Evolutionary conservation across 1,140 invertebrate species (phyloP).

Genomic region (Acromyrmex echinatior): DNA sequence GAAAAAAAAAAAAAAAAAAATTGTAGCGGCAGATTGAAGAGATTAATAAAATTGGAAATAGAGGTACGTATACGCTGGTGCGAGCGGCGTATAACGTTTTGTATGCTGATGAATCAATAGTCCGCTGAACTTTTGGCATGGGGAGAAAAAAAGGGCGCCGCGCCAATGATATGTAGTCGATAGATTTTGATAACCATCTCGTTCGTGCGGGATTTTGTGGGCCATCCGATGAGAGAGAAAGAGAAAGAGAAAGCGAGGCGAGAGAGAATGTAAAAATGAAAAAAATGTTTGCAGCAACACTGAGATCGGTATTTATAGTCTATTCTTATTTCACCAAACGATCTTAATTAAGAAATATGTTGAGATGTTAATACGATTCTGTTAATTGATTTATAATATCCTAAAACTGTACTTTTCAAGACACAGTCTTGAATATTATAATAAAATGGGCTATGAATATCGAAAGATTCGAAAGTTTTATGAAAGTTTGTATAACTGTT

Average conservation of each 20-base stretch:
- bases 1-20: slow-evolving; percentile 7
- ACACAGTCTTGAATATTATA: too few species aligned
- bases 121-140: slow-evolving; percentile 35
- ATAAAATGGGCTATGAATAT: too few species aligned
- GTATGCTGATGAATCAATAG: slow-evolving; percentile 56
- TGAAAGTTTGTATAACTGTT: too few species aligned
- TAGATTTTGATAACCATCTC: slow-evolving; percentile 60
- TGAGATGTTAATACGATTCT: too few species aligned
- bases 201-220: slow-evolving; percentile 10
- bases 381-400: too few species aligned
- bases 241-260: neutral
- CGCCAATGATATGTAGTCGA: slow-evolving; percentile 54
- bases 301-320: neutral
- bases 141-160: slow-evolving; percentile 28
- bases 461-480: too few species aligned
- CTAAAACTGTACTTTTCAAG: too few species aligned
- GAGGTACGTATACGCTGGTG: neutral
- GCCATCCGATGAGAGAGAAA: neutral
- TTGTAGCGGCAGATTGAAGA: slow-evolving; percentile 20
- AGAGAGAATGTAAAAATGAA: neutral
- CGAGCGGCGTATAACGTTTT: slow-evolving; percentile 42
- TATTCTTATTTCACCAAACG: too few species aligned
- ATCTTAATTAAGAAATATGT: too few species aligned
- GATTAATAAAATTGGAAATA: slow-evolving; percentile 46
- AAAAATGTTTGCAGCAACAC: slow-evolving; percentile 1